Base-by-base conservation (phyloP, 2,113 vertebrate genomes). In the Sphaerodactylus townsendi region DNA sequence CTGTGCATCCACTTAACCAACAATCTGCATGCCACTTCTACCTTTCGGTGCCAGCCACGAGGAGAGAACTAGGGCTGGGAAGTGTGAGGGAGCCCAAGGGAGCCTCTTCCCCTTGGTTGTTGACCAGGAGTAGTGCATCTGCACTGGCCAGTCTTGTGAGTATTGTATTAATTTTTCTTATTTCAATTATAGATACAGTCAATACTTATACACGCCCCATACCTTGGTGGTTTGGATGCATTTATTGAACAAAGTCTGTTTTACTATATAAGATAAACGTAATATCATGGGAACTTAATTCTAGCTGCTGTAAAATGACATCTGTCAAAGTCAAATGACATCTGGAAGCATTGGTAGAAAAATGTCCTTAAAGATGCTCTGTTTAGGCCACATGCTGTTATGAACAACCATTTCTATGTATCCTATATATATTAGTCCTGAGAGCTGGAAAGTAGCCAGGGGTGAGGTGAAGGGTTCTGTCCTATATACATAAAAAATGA, bases 101-200 rank as follows among this genome's bases (percentile, higher is more conserved):
- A 62, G 10, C 21, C 74, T 76, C 44, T 48, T 48, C n/a, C 30
- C 21, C 44, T 41, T 72, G 14, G 41, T 46, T 28, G 30, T 1
- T 13, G 14, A 30, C 30, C 48, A 28, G 41, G 14, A n/a, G 30
- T 7, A 7, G 17, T 73, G 39, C 30, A 48, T 46, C 5, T 17
- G 23, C n/a, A 30, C 23, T 13, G 9, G 19, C 33, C 39, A 19
- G 33, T 74, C 25, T 53, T 88, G 83, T 69, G 89, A 62, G 80
- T 28, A 19, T 44, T 25, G 35, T 72, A 85, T 69, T 79, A 71
- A 77, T 85, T 84, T 46, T 5, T 85, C 76, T 85, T 25, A 11
- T 80, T 93, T 94, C 69, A 56, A 82, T 74, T 80, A 66, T 37
- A 41, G 86, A 64, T 89, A 86, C 56, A 48, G 69, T 92, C 84